Evolutionary conservation across 2,797 vertebrate genomes (phyloP).

Genomic region (Crocodylus rhombifer): DNA sequence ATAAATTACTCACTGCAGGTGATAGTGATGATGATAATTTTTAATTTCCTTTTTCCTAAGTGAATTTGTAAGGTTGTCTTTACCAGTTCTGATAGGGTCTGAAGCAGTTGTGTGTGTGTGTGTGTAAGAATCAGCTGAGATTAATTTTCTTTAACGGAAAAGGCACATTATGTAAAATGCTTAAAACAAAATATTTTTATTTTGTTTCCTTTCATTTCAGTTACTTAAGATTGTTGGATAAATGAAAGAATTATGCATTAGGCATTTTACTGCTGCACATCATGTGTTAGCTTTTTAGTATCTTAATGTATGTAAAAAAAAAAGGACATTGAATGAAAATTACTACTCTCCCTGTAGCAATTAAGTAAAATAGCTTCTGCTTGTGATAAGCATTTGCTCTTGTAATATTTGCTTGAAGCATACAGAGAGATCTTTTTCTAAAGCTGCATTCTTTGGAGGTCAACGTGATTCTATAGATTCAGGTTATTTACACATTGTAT

Average conservation of each 20-base stretch:
- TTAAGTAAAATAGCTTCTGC: not conserved
- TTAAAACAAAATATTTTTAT: slow-evolving; percentile 74
- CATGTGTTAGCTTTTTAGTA: not conserved
- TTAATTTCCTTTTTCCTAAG: slow-evolving; percentile 91
- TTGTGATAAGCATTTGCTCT: not conserved
- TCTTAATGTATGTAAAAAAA: not conserved
- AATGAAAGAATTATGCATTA: not conserved
- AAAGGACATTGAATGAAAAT: not conserved
- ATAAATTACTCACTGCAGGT: slow-evolving; percentile 96
- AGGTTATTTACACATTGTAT: not conserved
- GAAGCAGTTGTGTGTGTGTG: slow-evolving; percentile 44
- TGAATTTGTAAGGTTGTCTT: slow-evolving; percentile 71
- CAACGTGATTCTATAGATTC: not conserved
- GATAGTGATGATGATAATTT: slow-evolving; percentile 93
- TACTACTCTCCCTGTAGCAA: not conserved
- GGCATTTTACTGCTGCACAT: not conserved
- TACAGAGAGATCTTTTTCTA: not conserved
- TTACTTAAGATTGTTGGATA: not conserved
- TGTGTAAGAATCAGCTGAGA: slow-evolving; percentile 75
- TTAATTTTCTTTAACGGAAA: slow-evolving; percentile 75
- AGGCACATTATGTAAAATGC: slow-evolving; percentile 71
- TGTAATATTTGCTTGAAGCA: not conserved
- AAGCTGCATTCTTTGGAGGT: not conserved
- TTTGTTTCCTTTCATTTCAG: slow-evolving; percentile 66
- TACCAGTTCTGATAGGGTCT: slow-evolving; percentile 45